Evolutionary conservation across 1,140 invertebrate species (phyloP).

Genomic region (Trachymyrmex septentrionalis): DNA sequence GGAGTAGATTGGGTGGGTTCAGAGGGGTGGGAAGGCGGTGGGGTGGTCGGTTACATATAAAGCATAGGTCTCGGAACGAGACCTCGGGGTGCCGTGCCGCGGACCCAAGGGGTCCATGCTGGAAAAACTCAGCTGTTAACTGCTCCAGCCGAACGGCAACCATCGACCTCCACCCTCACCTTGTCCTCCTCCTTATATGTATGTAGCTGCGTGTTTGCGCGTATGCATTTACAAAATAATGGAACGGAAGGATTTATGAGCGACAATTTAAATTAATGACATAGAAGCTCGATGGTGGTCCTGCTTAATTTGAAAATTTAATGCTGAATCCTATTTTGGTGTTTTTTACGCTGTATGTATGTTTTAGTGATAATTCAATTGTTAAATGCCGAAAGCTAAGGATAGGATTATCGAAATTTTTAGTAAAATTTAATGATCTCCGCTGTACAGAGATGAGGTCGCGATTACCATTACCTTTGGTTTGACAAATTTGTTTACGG

Average conservation of each 20-base stretch:
- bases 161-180: conserved; percentile 35
- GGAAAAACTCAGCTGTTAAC: conserved; percentile 85
- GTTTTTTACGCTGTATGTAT: background rate
- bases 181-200: conserved; percentile 23
- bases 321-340: background rate
- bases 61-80: conserved; percentile 83
- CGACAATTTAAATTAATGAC: conserved; percentile 61
- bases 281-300: background rate
- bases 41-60: conserved; percentile 78
- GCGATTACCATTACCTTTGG: background rate
- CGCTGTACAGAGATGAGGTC: background rate
- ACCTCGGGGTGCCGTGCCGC: conserved; percentile 82
- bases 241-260: conserved; percentile 36
- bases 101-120: conserved; percentile 83
- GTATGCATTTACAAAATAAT: conserved; percentile 46
- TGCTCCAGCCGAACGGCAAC: conserved; percentile 75
- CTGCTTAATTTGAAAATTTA: conserved; percentile 23
- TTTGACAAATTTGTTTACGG: background rate
- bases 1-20: conserved; percentile 51
- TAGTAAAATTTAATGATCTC: background rate
- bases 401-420: background rate
- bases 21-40: conserved; percentile 26
- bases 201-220: conserved; percentile 23
- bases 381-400: background rate
- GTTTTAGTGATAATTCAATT: background rate